phyloP scores from a whole-genome alignment of 2,888 invertebrate species.

The Eumerus sabulonum region DNA sequence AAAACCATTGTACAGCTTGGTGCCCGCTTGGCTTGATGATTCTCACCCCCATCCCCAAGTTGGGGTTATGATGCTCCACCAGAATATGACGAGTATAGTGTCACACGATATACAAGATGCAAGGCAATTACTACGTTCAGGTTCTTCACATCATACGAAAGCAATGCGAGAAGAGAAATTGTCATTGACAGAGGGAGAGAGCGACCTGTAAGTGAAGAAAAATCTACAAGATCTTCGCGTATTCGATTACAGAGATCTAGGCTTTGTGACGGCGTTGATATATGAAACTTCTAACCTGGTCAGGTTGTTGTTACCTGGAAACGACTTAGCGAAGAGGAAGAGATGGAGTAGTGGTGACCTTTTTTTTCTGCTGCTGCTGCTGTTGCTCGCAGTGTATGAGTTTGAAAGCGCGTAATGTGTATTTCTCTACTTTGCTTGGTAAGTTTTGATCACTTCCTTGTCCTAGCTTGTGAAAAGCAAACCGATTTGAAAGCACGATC shows the following conservation, averaged over 20 bases:
- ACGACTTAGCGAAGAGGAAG: background rate
- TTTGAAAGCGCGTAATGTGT: constrained; percentile 1
- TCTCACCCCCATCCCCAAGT: constrained; percentile 14
- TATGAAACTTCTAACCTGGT: constrained; percentile 59
- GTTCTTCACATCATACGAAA: constrained; percentile 49
- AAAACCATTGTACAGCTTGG: constrained; percentile 40
- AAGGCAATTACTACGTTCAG: no score
- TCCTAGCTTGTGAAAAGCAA: no score
- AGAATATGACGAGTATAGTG: constrained; percentile 28
- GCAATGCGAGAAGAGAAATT: constrained; percentile 52
- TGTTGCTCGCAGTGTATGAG: constrained; percentile 8
- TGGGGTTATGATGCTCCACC: background rate
- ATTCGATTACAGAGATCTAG: constrained; percentile 58
- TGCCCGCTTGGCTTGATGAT: constrained; percentile 25
- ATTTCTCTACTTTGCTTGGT: background rate
- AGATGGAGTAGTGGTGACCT: constrained; percentile 32
- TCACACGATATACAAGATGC: constrained; percentile 50
- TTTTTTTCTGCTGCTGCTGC: constrained; percentile 50
- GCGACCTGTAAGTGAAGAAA: constrained; percentile 1
- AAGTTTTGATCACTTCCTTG: no score
- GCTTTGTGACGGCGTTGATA: constrained; percentile 25
- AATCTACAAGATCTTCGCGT: constrained; percentile 34
- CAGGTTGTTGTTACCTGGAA: constrained; percentile 9
- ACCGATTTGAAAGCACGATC: no score
- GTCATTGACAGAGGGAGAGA: constrained; percentile 50